phyloP scores from a whole-genome alignment of 2,113 vertebrate species.

The Catharus fuscescens region DNA sequence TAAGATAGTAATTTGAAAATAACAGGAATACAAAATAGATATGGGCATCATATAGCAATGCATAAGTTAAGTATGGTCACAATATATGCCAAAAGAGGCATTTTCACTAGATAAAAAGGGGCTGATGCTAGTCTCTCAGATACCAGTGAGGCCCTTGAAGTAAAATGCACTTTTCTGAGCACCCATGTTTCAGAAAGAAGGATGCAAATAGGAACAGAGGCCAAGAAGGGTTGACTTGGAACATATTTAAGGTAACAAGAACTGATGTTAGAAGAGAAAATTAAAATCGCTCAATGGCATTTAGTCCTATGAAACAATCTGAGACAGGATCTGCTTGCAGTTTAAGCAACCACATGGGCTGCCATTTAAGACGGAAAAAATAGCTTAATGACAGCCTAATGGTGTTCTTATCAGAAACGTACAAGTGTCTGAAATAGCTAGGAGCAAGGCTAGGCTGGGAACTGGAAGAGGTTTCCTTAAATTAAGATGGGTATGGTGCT shows the following conservation, averaged over 20 bases:
- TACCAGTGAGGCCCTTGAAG: neutral
- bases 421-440: neutral
- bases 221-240: neutral
- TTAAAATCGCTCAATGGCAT: neutral
- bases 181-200: neutral
- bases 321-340: neutral
- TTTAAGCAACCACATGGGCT: neutral
- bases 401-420: neutral
- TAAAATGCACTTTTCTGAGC: neutral
- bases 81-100: neutral
- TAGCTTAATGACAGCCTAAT: neutral
- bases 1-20: neutral
- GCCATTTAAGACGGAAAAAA: neutral
- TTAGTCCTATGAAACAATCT: neutral
- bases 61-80: neutral
- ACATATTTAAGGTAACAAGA: neutral
- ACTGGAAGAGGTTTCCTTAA: neutral
- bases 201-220: neutral
- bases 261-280: neutral
- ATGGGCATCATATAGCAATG: neutral
- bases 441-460: neutral
- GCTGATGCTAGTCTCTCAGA: fast-evolving
- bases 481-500: neutral
- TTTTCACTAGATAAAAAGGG: neutral
- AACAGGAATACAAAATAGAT: neutral